Percentiles rank a stretch among this genome's conserved stretches.
Evolutionary conservation across 2,113 vertebrate species (phyloP).

Genomic region (Aphyosemion australe): DNA sequence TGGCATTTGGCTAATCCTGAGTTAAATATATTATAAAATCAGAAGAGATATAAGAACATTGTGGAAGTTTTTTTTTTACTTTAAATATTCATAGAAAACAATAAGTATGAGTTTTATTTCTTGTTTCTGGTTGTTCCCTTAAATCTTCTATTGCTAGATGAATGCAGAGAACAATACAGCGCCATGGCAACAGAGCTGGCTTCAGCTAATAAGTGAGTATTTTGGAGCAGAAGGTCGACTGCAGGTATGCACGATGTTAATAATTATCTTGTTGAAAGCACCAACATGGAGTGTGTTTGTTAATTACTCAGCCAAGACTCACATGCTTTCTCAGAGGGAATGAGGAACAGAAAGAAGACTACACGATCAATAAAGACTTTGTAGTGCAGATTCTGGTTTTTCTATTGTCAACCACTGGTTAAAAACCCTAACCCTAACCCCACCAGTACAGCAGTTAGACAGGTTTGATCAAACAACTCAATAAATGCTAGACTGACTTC

Average conservation of each 20-base stretch:
- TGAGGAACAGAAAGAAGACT: constrained; percentile 10
- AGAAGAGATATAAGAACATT: neutral
- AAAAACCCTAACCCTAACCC: too few species aligned
- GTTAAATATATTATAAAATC: constrained; percentile 5
- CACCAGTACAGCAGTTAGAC: too few species aligned
- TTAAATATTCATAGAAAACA: constrained; percentile 5
- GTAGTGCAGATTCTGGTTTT: neutral
- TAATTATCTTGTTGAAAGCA: constrained; percentile 70
- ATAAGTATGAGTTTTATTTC: constrained; percentile 22
- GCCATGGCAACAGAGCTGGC: constrained; percentile 74
- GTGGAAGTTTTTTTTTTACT: neutral
- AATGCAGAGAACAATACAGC: constrained; percentile 51
- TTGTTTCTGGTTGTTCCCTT: constrained; percentile 23
- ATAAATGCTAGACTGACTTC: too few species aligned
- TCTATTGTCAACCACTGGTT: too few species aligned
- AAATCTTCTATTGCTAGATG: constrained; percentile 45
- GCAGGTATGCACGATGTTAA: constrained; percentile 77
- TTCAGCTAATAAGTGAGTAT: constrained; percentile 80
- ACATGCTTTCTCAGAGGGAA: constrained; percentile 35
- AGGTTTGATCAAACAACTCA: too few species aligned
- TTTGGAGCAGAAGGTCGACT: constrained; percentile 77
- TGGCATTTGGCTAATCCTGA: constrained; percentile 9
- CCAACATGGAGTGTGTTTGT: constrained; percentile 45
- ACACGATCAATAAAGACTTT: neutral
- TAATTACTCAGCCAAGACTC: constrained; percentile 57